Evolutionary conservation across 2,797 vertebrate genomes (phyloP).

Genomic region (Perodicticus potto): DNA sequence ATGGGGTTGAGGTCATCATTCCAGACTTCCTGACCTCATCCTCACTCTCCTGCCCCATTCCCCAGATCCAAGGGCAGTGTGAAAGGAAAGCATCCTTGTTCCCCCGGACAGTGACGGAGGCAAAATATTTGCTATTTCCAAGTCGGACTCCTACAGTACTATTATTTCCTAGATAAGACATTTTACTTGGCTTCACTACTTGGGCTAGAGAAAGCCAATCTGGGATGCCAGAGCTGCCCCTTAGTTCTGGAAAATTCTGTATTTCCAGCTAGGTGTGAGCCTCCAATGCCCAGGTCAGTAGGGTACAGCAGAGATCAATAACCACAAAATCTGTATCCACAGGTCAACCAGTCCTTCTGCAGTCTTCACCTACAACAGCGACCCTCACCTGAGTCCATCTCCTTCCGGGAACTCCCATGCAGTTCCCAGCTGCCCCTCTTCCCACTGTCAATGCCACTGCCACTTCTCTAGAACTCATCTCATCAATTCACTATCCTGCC

Average conservation of each 20-base stretch:
- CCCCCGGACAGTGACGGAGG: neutral
- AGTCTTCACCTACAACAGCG: neutral
- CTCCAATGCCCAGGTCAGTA: neutral
- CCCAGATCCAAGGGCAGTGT: neutral
- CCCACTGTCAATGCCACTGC: neutral
- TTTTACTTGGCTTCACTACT: neutral
- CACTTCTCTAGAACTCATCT: neutral
- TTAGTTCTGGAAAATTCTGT: neutral
- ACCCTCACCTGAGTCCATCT: neutral
- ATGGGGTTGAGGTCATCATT: neutral
- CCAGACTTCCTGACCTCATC: neutral
- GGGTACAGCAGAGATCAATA: neutral
- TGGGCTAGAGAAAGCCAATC: neutral
- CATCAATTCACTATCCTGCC: neutral
- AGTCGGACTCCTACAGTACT: neutral
- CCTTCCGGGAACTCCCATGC: neutral
- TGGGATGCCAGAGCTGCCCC: neutral
- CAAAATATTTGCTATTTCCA: neutral
- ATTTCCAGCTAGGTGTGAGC: neutral
- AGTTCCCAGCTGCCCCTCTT: neutral
- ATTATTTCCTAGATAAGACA: conserved; percentile 29
- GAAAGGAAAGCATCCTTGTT: neutral
- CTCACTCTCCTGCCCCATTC: neutral
- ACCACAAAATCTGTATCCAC: neutral
- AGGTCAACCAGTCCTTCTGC: neutral